Conservation (phyloP, 2,888 invertebrate genomes). For the Papilio gigon region DNA sequence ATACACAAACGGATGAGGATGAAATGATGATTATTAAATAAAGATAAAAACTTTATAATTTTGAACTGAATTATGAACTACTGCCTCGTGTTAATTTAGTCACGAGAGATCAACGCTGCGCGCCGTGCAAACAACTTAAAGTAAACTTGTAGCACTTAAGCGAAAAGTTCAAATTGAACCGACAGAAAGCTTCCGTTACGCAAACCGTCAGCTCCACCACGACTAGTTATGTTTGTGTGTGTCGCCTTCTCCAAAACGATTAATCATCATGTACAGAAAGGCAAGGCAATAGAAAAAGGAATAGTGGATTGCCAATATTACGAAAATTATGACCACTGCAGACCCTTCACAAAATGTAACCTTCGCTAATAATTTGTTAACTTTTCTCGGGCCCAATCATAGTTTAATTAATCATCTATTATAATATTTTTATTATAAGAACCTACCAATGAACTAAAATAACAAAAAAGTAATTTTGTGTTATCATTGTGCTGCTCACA, state of each 20-base stretch:
- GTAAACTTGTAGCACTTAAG: too few relatives aligned
- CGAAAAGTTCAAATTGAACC: too few relatives aligned
- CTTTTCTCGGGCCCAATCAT: not conserved
- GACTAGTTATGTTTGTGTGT: not conserved
- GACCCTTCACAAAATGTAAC: too few relatives aligned
- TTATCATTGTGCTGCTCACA: not conserved
- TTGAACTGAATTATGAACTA: too few relatives aligned
- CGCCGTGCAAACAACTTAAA: too few relatives aligned
- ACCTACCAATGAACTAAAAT: not conserved
- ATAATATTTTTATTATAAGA: not conserved
- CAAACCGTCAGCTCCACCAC: constrained; percentile 3
- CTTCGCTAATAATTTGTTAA: too few relatives aligned
- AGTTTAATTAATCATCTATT: not conserved
- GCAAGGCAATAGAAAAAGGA: too few relatives aligned
- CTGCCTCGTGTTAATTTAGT: too few relatives aligned
- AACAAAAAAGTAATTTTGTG: not conserved
- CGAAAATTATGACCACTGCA: not conserved
- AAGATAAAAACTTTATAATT: too few relatives aligned
- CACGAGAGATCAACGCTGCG: too few relatives aligned
- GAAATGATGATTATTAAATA: too few relatives aligned
- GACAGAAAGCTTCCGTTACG: not conserved
- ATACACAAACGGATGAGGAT: too few relatives aligned
- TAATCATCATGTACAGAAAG: not conserved
- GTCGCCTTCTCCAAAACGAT: not conserved
- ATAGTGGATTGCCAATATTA: not conserved